These are phyloP conservation scores for Danionella dracula DNA, from an alignment of 2,797 vertebrate genomes.

Conservation along the genomic window DNA sequence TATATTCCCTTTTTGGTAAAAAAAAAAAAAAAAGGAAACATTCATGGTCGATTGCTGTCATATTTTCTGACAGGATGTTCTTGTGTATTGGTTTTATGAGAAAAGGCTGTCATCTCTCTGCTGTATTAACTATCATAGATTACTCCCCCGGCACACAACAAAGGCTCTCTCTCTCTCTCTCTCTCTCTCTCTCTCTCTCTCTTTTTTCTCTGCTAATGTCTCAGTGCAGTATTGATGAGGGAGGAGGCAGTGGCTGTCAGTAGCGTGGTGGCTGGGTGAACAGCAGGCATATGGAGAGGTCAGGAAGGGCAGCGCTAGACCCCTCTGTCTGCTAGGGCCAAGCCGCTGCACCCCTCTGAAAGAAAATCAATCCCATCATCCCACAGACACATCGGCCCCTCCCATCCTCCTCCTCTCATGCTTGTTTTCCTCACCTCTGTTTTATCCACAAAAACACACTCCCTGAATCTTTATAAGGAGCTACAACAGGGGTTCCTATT, in stretches of 20 bases:
- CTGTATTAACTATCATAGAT: constrained; percentile 36
- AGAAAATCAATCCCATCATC: constrained; percentile 88
- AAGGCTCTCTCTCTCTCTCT: constrained; percentile 33
- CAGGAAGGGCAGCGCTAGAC: constrained; percentile 17
- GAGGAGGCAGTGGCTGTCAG: constrained; percentile 53
- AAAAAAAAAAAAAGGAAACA: constrained; percentile 24
- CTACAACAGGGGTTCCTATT: neutral
- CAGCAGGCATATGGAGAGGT: constrained; percentile 32
- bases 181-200: constrained; percentile 48
- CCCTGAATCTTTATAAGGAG: neutral
- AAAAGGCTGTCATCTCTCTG: constrained; percentile 20
- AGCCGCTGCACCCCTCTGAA: constrained; percentile 79
- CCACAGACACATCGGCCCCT: constrained; percentile 55
- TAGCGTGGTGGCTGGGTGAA: constrained; percentile 22
- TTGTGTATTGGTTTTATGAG: constrained; percentile 17
- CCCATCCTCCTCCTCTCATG: neutral
- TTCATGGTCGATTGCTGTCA: neutral
- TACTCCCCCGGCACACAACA: constrained; percentile 39
- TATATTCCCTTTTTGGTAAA: constrained; percentile 18
- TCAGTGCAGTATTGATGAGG: constrained; percentile 30
- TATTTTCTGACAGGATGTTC: constrained; percentile 14
- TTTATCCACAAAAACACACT: constrained; percentile 10
- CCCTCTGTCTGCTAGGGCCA: constrained; percentile 48
- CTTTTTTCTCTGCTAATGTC: constrained; percentile 75
- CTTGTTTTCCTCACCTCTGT: constrained; percentile 21